Conservation (phyloP, 2,113 vertebrate species). For the Todiramphus saurophagus region DNA sequence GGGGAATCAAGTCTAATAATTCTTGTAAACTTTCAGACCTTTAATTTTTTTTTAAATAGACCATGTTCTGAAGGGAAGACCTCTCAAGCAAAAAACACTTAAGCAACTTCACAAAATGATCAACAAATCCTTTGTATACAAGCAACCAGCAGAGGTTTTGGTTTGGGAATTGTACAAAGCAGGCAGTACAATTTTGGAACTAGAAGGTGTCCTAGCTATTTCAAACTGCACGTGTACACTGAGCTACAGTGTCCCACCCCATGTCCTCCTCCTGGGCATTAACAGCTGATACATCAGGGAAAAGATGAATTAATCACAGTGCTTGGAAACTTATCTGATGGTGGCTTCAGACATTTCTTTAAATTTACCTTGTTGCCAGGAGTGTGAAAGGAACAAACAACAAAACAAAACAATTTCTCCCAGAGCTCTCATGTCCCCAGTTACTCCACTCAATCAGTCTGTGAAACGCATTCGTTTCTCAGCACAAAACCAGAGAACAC, state of each 20-base stretch:
- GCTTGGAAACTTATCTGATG: not conserved
- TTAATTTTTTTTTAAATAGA: not conserved
- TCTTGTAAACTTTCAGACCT: not conserved
- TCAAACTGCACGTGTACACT: fast-evolving
- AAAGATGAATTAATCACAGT: not conserved
- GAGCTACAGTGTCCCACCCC: not conserved
- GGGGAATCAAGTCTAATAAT: not conserved
- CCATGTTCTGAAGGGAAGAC: not conserved
- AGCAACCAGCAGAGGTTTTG: not conserved
- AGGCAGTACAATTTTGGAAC: not conserved
- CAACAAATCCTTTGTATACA: not conserved
- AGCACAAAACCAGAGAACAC: not conserved
- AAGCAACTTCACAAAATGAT: not conserved
- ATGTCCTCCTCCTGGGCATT: not conserved
- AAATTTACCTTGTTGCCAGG: not conserved
- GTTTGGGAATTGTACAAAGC: not conserved
- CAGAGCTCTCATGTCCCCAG: not conserved
- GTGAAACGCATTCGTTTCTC: not conserved
- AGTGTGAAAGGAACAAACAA: not conserved
- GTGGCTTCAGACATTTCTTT: not conserved
- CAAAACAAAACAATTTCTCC: not conserved
- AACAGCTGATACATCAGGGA: not conserved
- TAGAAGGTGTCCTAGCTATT: not conserved
- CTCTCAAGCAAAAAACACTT: not conserved
- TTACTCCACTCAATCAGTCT: not conserved